Conservation (phyloP, 2,113 vertebrate species). For the Pantherophis guttatus region DNA sequence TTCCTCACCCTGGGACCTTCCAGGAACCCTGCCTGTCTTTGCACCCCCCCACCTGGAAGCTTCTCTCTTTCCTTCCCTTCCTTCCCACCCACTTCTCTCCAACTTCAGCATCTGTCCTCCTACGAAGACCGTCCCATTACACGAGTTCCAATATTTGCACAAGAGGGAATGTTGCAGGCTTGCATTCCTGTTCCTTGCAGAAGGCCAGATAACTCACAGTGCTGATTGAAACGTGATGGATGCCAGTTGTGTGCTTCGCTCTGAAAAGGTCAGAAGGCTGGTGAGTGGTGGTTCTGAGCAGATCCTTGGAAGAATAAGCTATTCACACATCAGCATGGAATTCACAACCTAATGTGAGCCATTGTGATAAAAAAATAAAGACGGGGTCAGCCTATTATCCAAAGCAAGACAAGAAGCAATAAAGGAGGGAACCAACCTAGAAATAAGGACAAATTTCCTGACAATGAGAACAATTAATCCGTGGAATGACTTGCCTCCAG, state of each 20-base stretch:
- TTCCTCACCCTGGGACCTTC: background rate
- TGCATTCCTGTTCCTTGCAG: conserved; percentile 33
- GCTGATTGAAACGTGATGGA: conserved; percentile 47
- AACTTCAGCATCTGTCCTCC: background rate
- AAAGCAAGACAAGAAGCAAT: background rate
- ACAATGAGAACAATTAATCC: too few species aligned
- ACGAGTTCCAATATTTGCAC: conserved; percentile 21
- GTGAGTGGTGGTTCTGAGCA: conserved; percentile 35
- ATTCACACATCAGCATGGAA: conserved; percentile 41
- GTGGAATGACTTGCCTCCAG: too few species aligned
- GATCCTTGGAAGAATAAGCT: conserved; percentile 36
- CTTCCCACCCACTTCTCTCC: background rate
- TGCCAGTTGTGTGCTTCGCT: conserved; percentile 42
- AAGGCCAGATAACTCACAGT: conserved; percentile 37
- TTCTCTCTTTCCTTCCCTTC: background rate
- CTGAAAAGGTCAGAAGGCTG: conserved; percentile 35
- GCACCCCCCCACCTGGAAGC: background rate
- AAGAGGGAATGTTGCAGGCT: background rate
- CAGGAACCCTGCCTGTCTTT: background rate
- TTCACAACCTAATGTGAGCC: conserved; percentile 46
- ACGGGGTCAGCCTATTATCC: background rate
- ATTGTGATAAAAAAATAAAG: conserved; percentile 45
- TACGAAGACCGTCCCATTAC: conserved; percentile 31
- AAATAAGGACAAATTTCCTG: too few species aligned
- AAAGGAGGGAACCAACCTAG: too few species aligned